Base-by-base conservation (phyloP, 2,797 vertebrate species). In the Malurus splendens region DNA sequence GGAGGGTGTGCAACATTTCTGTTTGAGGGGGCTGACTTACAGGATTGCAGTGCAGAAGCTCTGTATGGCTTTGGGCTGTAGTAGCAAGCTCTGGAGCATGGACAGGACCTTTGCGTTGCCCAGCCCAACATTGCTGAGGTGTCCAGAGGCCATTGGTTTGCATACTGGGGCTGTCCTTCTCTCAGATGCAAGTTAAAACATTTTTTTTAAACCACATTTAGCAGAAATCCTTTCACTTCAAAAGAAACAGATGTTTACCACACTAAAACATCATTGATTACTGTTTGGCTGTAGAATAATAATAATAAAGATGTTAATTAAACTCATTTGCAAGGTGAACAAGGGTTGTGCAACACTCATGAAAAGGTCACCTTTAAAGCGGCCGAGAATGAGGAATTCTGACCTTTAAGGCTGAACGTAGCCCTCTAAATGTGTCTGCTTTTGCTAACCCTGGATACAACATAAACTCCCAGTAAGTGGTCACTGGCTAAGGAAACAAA, bases 51-150 rank as follows among this genome's bases (percentile, higher is more conserved):
- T 27, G 12, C 10, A 71, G 27, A 74, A 70, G 17, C 1, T 60
- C 41, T 59, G 0, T 0, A 0, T 28, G 39, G 47, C 28, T 48
- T 72, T 1, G 0, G 30, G 14, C 62, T 0, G 0, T 7, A 42
- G 30, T 17, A 72, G 18, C 20, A 81, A 82, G 16, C 16, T 59
- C 54, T 77, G 32, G 20, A 47, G 6, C 33, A 45, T 8, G 24
- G 30, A 14, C 5, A 33, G 39, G 7, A 67, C 25, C 11, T 20
- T 24, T 54, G 7, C 13, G 9, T n/a, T 54, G 32, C 3, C 0
- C 51, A 65, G 1, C 6, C 15, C 4, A 1, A 9, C 4, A 6
- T 2, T n/a, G 13, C 42, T 68, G 50, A 64, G 44, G 8, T 61
- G 27, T 67, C 24, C 51, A 60, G 32, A 72, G 45, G 22, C n/a